Conservation (phyloP, 2,888 invertebrate genomes). For the Hirtodrosophila duncani region DNA sequence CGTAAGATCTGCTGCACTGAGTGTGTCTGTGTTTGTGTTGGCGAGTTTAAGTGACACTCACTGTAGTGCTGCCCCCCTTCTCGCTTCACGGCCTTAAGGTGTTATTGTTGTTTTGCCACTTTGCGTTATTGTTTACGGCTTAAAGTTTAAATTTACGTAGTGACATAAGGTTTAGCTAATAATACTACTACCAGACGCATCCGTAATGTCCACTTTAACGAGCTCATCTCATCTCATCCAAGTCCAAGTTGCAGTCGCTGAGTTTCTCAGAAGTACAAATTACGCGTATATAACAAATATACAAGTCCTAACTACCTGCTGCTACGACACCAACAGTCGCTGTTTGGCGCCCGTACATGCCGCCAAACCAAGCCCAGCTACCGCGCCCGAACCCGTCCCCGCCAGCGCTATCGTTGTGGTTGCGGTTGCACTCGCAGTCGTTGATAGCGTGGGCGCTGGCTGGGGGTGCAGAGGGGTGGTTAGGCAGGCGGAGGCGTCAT, state of each 20-base stretch:
- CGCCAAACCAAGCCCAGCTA: too few species aligned
- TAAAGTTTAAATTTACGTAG: conserved; percentile 46
- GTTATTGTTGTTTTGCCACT: not conserved
- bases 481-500: conserved; percentile 27
- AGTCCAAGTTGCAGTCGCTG: conserved; percentile 35
- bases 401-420: not conserved
- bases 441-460: conserved; percentile 52
- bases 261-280: conserved; percentile 46
- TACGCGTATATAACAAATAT: conserved; percentile 45
- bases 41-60: not conserved
- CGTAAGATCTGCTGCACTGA: too few species aligned
- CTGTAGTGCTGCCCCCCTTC: conserved; percentile 7
- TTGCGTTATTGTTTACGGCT: conserved; percentile 28
- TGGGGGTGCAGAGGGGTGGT: conserved; percentile 49
- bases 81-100: conserved; percentile 6
- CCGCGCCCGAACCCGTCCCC: conserved; percentile 27
- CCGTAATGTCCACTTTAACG: not conserved
- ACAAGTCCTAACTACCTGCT: conserved; percentile 54
- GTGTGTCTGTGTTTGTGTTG: not conserved
- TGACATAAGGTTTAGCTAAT: conserved; percentile 65
- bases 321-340: conserved; percentile 59
- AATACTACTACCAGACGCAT: conserved; percentile 51
- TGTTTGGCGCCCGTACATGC: conserved; percentile 30
- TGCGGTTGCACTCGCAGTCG: not conserved
- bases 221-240: not conserved